Evolutionary conservation across 2,113 vertebrate species (phyloP).

Genomic region (Heptranchias perlo): DNA sequence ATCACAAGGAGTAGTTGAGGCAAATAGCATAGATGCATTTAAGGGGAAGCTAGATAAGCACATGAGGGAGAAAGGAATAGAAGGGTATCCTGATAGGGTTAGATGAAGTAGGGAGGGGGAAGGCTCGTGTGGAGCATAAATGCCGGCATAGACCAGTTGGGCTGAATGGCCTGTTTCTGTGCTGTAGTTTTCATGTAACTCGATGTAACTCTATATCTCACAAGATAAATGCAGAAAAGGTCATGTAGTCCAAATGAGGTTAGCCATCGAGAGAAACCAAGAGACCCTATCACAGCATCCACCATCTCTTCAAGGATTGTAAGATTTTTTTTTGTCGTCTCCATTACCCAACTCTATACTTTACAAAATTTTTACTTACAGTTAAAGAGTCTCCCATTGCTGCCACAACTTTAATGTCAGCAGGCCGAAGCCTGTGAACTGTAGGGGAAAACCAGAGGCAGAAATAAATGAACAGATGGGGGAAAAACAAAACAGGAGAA

Average conservation of each 20-base stretch:
- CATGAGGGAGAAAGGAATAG: no score
- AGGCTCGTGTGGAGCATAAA: no score
- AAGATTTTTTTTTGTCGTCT: background rate
- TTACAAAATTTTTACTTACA: conserved; percentile 56
- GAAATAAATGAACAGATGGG: background rate
- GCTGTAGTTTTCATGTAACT: no score
- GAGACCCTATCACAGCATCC: background rate
- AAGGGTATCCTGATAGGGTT: no score
- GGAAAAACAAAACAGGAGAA: background rate
- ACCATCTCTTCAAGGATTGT: background rate
- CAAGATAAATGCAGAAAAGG: background rate
- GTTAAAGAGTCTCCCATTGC: conserved; percentile 84
- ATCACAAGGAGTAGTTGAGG: no score
- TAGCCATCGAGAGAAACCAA: background rate
- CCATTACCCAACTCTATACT: conserved; percentile 26
- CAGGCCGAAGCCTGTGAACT: conserved; percentile 76
- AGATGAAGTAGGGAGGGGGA: no score
- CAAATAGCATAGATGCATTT: no score
- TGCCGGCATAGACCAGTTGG: no score
- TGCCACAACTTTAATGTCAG: conserved; percentile 74
- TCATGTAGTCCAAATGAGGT: background rate
- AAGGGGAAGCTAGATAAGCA: no score
- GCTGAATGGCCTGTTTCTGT: no score
- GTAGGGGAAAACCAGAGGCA: conserved; percentile 32
- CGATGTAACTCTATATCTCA: no score